A percentile compares a stretch with the other conserved stretches of the same genome.
Evolutionary conservation across 2,888 invertebrate genomes (phyloP).

Genomic region (Chalcosyrphus nemorum): DNA sequence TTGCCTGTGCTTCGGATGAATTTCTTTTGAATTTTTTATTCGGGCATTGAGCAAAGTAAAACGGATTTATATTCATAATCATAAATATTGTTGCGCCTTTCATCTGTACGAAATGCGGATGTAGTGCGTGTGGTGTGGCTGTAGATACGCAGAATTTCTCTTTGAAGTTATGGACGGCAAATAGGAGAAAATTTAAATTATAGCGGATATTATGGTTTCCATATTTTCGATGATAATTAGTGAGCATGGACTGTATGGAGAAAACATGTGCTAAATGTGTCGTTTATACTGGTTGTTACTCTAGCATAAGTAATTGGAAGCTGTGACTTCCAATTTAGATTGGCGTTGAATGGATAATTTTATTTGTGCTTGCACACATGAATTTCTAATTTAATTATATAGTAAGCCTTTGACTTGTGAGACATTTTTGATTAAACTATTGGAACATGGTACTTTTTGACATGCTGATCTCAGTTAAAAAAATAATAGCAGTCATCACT

Average conservation of each 20-base stretch:
- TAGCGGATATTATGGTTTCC: neutral
- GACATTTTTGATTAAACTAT: no score
- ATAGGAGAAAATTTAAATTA: neutral
- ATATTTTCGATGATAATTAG: neutral
- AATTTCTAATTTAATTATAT: no score
- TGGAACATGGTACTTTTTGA: no score
- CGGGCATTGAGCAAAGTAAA: conserved; percentile 8
- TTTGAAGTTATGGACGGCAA: conserved; percentile 3
- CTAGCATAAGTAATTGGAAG: no score
- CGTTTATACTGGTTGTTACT: neutral
- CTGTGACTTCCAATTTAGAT: no score
- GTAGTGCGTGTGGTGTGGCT: conserved; percentile 15
- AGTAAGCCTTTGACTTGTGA: no score
- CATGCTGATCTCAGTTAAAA: no score
- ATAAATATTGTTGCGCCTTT: conserved; percentile 19
- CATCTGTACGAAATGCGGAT: conserved; percentile 24
- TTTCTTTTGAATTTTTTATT: neutral
- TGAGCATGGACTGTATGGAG: neutral
- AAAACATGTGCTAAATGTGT: conserved; percentile 1
- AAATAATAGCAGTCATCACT: no score
- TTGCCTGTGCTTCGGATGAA: neutral
- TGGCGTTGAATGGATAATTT: no score
- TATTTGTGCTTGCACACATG: no score
- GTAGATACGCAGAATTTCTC: neutral
- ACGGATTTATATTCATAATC: neutral